Percentiles rank a stretch among this genome's conserved stretches.
Evolutionary conservation across 2,113 vertebrate species (phyloP).

Genomic region (Plecturocebus donacophilus): DNA sequence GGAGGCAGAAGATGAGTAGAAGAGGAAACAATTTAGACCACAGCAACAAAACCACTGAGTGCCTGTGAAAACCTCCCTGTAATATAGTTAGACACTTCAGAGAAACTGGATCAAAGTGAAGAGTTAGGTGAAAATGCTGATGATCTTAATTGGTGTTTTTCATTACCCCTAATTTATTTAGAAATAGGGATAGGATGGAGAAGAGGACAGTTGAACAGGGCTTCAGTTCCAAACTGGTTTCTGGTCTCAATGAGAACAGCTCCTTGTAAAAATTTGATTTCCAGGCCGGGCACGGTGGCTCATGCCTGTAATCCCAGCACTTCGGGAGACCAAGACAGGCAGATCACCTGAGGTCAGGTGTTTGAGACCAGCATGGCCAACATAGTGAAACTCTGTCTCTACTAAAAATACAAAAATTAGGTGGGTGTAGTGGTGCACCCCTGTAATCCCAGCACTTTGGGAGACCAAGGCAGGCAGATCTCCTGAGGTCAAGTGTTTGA

Average conservation of each 20-base stretch:
- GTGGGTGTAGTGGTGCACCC: too few species aligned
- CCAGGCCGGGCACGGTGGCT: too few species aligned
- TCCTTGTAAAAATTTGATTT: slow-evolving; percentile 6
- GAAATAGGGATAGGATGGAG: not conserved
- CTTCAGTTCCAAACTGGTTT: not conserved
- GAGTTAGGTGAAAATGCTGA: not conserved
- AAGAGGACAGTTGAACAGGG: not conserved
- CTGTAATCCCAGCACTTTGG: too few species aligned
- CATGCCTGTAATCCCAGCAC: too few species aligned
- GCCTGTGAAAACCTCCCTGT: not conserved
- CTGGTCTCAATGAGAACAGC: not conserved
- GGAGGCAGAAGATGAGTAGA: not conserved
- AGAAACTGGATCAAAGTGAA: slow-evolving; percentile 3
- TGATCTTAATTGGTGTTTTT: not conserved
- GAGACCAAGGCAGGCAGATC: too few species aligned
- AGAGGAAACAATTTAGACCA: not conserved
- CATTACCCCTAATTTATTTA: not conserved
- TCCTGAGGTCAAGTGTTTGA: too few species aligned
- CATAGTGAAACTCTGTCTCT: too few species aligned
- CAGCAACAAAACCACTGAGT: not conserved
- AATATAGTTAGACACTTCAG: not conserved
- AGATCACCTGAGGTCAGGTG: too few species aligned
- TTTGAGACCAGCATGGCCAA: too few species aligned
- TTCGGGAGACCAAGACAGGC: too few species aligned
- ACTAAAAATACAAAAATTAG: too few species aligned